phyloP scores from a whole-genome alignment of 2,113 vertebrate species.

The Notothenia rossii region DNA sequence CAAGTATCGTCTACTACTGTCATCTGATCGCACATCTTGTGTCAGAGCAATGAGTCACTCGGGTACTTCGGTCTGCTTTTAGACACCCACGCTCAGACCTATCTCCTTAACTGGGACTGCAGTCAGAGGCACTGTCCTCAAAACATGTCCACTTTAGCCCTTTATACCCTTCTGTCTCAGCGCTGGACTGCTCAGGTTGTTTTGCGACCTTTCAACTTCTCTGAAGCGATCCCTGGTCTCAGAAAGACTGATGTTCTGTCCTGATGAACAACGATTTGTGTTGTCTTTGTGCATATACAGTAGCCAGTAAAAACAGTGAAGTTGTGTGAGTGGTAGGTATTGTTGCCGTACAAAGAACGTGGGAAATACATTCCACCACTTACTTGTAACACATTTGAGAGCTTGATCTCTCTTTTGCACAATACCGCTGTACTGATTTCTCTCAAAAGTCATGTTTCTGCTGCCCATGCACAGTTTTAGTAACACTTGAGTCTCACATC shows the following conservation, averaged over 20 bases:
- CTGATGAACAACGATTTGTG: neutral
- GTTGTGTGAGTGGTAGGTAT: neutral
- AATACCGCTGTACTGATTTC: neutral
- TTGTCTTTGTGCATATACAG: neutral
- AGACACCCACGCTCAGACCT: slow-evolving; percentile 51
- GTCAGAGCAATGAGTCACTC: slow-evolving; percentile 60
- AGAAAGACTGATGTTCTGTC: neutral
- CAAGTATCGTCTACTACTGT: slow-evolving; percentile 50
- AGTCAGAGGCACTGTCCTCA: slow-evolving; percentile 22
- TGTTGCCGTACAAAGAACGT: neutral
- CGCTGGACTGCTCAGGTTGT: neutral
- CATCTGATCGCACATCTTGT: slow-evolving; percentile 57
- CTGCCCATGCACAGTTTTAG: slow-evolving; percentile 10
- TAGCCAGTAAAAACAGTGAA: neutral
- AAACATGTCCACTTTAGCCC: slow-evolving; percentile 25
- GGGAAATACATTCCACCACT: neutral
- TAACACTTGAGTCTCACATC: slow-evolving; percentile 16
- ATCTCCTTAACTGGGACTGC: slow-evolving; percentile 62
- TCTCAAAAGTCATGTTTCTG: neutral
- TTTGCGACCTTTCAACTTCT: neutral
- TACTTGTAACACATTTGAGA: neutral
- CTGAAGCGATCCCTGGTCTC: neutral
- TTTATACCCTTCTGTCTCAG: slow-evolving; percentile 4
- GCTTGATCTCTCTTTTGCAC: neutral
- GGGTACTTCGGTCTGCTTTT: slow-evolving; percentile 65